Percentiles rank a stretch among this genome's conserved stretches.
Conservation (phyloP, 2,888 invertebrate genomes). For the Hecatera dysodea region DNA sequence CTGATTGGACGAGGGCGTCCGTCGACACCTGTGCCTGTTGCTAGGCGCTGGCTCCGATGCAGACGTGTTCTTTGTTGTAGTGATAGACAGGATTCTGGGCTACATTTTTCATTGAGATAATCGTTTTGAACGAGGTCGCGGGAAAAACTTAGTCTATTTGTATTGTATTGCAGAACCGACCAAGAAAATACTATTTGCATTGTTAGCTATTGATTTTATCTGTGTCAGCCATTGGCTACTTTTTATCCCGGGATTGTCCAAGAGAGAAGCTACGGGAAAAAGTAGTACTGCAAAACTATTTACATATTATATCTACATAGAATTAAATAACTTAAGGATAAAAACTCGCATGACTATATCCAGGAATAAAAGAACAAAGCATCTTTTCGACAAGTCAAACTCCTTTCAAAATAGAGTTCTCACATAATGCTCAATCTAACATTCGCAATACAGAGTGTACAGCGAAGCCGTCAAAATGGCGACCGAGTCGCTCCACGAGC, state of each 20-base stretch:
- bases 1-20: conserved; percentile 1
- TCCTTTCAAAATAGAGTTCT: background rate
- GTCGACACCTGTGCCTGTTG: conserved; percentile 24
- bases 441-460: background rate
- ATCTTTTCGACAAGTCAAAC: background rate
- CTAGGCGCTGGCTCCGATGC: background rate
- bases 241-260: too few species aligned
- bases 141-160: too few species aligned
- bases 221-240: too few species aligned
- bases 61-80: too few species aligned
- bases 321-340: background rate
- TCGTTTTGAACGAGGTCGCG: too few species aligned
- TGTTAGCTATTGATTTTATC: too few species aligned
- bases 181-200: too few species aligned
- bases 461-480: conserved; percentile 12
- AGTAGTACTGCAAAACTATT: too few species aligned
- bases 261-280: too few species aligned
- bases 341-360: background rate
- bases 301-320: background rate
- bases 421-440: conserved; percentile 8
- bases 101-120: too few species aligned
- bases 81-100: background rate
- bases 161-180: too few species aligned
- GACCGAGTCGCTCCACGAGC: background rate
- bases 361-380: background rate